A percentile compares a stretch with the other conserved stretches of the same genome.
Conservation (phyloP, 2,113 vertebrate genomes). For the Collichthys lucidus region DNA sequence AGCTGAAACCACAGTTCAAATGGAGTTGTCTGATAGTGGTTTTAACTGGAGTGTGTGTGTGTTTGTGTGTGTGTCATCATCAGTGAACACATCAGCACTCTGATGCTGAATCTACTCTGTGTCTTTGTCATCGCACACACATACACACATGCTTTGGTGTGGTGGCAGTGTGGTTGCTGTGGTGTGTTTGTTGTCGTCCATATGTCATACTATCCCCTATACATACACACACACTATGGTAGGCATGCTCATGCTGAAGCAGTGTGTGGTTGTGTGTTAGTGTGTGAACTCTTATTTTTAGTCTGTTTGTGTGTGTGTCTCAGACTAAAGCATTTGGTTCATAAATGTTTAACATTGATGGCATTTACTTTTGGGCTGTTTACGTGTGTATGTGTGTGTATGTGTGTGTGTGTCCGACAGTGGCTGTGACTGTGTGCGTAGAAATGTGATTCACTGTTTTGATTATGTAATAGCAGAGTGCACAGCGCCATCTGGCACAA, state of each 20-base stretch:
- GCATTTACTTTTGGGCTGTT: conserved; percentile 24
- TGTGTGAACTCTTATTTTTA: conserved; percentile 5
- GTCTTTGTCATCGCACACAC: conserved; percentile 11
- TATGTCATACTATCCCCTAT: conserved; percentile 4
- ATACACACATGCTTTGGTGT: conserved; percentile 40
- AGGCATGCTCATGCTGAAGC: not conserved
- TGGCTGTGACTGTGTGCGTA: conserved; percentile 31
- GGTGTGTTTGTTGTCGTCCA: conserved; percentile 37
- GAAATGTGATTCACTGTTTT: conserved; percentile 68
- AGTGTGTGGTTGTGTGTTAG: not conserved
- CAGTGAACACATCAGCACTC: not conserved
- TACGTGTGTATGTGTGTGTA: not conserved
- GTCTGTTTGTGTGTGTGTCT: not conserved
- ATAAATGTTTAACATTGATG: conserved; percentile 31
- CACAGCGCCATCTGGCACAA: conserved; percentile 81
- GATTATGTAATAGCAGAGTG: conserved; percentile 76
- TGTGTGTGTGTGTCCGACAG: conserved; percentile 7
- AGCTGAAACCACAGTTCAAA: conserved; percentile 1
- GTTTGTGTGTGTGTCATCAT: not conserved
- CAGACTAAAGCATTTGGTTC: conserved; percentile 10
- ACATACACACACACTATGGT: not conserved
- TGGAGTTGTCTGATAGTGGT: not conserved
- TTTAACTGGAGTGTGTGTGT: conserved; percentile 8
- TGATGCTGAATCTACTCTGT: not conserved
- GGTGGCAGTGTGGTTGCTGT: conserved; percentile 37